Conservation (phyloP, 2,113 vertebrate genomes). For the Melozone crissalis region DNA sequence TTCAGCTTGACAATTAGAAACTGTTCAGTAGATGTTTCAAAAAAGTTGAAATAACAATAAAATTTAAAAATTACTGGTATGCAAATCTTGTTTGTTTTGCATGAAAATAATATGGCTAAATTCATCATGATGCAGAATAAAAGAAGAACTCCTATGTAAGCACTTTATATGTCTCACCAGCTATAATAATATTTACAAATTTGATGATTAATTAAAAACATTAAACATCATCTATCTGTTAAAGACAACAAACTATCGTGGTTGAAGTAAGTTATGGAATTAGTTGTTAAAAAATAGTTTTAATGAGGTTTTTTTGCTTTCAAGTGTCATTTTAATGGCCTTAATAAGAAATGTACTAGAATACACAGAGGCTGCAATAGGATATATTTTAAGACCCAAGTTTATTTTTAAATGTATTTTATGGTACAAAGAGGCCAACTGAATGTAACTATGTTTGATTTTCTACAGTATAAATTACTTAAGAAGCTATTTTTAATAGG, state of each 20-base stretch:
- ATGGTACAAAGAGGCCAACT: not conserved
- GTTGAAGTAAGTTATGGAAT: not conserved
- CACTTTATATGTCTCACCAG: not conserved
- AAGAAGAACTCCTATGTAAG: not conserved
- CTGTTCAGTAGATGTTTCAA: not conserved
- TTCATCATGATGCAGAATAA: not conserved
- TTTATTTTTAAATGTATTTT: not conserved
- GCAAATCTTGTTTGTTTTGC: not conserved
- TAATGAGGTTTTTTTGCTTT: not conserved
- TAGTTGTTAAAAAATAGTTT: not conserved
- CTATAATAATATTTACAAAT: not conserved
- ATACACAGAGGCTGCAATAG: not conserved
- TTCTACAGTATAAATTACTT: not conserved
- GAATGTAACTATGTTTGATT: not conserved
- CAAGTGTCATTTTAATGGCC: not conserved
- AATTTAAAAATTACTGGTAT: not conserved
- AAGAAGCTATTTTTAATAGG: not conserved
- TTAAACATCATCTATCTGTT: not conserved
- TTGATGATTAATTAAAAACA: not conserved
- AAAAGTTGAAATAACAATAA: not conserved
- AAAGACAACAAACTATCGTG: not conserved
- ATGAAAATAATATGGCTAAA: not conserved
- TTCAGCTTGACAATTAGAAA: too few relatives aligned
- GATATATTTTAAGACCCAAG: not conserved
- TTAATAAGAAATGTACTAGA: not conserved